Percentiles rank a stretch among this genome's conserved stretches.
phyloP scores from a whole-genome alignment of 2,888 invertebrate species.

The Machimus atricapillus region DNA sequence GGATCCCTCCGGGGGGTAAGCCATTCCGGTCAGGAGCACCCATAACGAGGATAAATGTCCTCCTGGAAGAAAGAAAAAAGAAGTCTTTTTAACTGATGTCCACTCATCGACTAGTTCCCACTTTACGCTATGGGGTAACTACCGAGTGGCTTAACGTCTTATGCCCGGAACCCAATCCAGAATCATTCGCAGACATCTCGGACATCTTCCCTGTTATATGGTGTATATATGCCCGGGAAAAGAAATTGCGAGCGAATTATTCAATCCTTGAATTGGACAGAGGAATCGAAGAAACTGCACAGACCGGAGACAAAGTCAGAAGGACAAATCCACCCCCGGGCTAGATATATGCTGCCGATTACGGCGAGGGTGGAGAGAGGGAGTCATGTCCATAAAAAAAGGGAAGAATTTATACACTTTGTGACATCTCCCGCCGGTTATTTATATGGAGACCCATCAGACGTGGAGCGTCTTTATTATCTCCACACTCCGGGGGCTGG shows the following conservation, averaged over 20 bases:
- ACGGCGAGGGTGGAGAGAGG: not conserved
- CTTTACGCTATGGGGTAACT: conserved; percentile 29
- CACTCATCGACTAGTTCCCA: conserved; percentile 29
- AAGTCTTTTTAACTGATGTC: conserved; percentile 1
- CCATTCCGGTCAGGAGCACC: not conserved
- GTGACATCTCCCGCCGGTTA: conserved; percentile 50
- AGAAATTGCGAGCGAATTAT: conserved; percentile 52
- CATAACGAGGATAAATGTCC: conserved; percentile 20
- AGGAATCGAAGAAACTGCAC: not conserved
- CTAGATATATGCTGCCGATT: conserved; percentile 32
- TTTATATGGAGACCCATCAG: conserved; percentile 47
- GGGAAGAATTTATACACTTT: conserved; percentile 52
- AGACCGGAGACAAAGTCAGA: conserved; percentile 8
- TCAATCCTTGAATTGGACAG: conserved; percentile 37
- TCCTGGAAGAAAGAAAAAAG: not conserved
- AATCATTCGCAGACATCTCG: not conserved
- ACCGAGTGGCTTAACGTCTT: not conserved
- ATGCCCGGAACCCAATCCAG: conserved; percentile 4
- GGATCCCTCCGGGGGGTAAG: conserved; percentile 40
- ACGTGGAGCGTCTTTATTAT: conserved; percentile 56
- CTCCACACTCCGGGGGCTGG: conserved; percentile 50
- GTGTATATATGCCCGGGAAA: conserved; percentile 25
- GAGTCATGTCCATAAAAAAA: conserved; percentile 51
- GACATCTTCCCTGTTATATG: not conserved
- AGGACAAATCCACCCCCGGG: conserved; percentile 43